Evolutionary conservation across 1,140 invertebrate species (phyloP), one percentile per base, ranked within the genome.

Genomic region (Drosophila punjabiensis): DNA sequence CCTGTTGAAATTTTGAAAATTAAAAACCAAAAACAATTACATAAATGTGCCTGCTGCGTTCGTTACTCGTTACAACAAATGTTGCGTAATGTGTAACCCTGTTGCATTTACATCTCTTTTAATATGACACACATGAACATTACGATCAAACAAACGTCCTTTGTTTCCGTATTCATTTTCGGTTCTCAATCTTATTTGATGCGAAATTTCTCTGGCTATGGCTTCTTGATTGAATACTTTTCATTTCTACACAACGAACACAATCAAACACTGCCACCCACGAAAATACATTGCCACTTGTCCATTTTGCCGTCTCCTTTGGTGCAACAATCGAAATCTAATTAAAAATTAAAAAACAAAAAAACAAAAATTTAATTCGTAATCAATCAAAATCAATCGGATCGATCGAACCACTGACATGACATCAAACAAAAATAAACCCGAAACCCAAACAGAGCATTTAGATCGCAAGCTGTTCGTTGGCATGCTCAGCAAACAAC

Each of bases 401-500:
- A 74, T 61, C 70, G 52, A 70, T 70, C 66, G 30, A 73, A 70
- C 24, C 70, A 71, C 68, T 33, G 52, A 74, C 68, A 74, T 71
- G 50, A 74, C 70, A 74, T 48, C 39, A 62, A 62, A 75, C 71
- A 75, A 52, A 37, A 74, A 60, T 43, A 62, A 78, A 74, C 50
- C 63, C 58, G 56, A 73, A 77, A 67, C 64, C 47, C 52, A 68
- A 81, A 84, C 83, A 92, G 91, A 92, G 88, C 91, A 93, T 92
- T 81, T 96, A 97, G 98, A 98, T 96, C 96, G 98, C 94, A 99
- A 99, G 96, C 96, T 99, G 95, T 99, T 99, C 95, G 98, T 99
- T 95, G 99, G 99, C 93, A 99, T 99, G 99, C 97, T 99, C 93
- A 99, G 98, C 95, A 99, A 99, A 95, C 98, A 99, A 95, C 98